A percentile compares a stretch with the other conserved stretches of the same genome.
phyloP scores from a whole-genome alignment of 1,140 invertebrate species.

The Cyrtorhinus lividipennis region DNA sequence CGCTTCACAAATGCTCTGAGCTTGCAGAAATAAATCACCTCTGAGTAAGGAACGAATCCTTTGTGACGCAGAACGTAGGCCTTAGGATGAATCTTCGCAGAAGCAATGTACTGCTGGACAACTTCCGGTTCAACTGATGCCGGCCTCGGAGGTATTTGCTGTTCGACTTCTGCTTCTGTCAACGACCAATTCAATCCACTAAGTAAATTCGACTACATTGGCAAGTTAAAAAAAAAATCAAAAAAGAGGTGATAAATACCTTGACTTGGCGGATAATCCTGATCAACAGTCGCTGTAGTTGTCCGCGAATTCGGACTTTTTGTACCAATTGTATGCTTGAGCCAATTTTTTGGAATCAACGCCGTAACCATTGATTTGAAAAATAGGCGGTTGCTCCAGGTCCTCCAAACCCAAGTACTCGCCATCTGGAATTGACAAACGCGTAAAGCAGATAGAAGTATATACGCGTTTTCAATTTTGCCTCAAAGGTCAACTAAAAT shows the following conservation, averaged over 20 bases:
- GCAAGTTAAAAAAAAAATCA: too few species aligned
- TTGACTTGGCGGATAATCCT: background rate
- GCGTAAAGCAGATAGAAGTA: too few species aligned
- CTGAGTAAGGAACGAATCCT: background rate
- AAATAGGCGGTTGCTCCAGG: conserved; percentile 11
- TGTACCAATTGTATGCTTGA: conserved; percentile 14
- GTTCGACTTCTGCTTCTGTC: background rate
- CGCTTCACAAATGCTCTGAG: too few species aligned
- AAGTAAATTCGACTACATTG: too few species aligned
- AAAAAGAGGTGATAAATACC: too few species aligned
- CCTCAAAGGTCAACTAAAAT: too few species aligned
- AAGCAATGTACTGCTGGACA: background rate
- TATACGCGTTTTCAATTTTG: too few species aligned
- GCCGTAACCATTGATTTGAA: conserved; percentile 11
- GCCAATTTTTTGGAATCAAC: conserved; percentile 14
- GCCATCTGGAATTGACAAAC: conserved; percentile 10
- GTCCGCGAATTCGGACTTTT: background rate
- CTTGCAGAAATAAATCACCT: too few species aligned
- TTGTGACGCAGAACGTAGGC: background rate
- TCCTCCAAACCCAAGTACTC: conserved; percentile 18
- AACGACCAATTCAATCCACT: too few species aligned
- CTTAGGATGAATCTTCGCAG: background rate
- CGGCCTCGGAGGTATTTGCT: background rate
- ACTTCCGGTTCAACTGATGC: background rate
- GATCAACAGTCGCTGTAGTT: background rate